phyloP scores from a whole-genome alignment of 1,140 invertebrate species.

The Rhysida immarginata region DNA sequence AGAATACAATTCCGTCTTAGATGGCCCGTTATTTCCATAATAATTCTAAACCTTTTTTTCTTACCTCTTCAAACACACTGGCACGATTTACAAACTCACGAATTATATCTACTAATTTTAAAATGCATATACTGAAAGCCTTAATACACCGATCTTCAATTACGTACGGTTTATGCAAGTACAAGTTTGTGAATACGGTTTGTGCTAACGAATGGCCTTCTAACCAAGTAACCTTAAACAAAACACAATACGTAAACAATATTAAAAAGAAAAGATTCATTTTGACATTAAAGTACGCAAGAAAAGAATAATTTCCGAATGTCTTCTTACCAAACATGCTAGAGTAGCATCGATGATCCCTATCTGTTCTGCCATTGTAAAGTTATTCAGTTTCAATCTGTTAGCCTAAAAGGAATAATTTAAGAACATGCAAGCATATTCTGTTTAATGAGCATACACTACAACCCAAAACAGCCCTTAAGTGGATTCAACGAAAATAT shows the following conservation, averaged over 20 bases:
- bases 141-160: conserved; percentile 70
- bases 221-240: conserved; percentile 72
- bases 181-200: conserved; percentile 93
- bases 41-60: conserved; percentile 2
- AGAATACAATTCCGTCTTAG: no score
- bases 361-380: conserved; percentile 32
- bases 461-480: no score
- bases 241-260: no score
- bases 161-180: conserved; percentile 73
- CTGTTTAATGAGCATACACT: no score
- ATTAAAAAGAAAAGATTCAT: no score
- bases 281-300: not conserved
- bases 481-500: no score
- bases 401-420: conserved; percentile 40
- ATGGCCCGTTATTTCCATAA: not conserved
- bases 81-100: conserved; percentile 68
- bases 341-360: conserved; percentile 88
- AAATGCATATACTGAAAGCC: conserved; percentile 70
- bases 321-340: conserved; percentile 65
- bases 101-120: conserved; percentile 82
- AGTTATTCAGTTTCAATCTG: conserved; percentile 59
- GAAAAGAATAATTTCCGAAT: no score
- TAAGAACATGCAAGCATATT: no score
- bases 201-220: conserved; percentile 91
- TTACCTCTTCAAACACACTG: conserved; percentile 35